Evolutionary conservation across 2,797 vertebrate genomes (phyloP), one percentile per base, ranked within the genome.

Genomic region (Catamblyrhynchus diadema): DNA sequence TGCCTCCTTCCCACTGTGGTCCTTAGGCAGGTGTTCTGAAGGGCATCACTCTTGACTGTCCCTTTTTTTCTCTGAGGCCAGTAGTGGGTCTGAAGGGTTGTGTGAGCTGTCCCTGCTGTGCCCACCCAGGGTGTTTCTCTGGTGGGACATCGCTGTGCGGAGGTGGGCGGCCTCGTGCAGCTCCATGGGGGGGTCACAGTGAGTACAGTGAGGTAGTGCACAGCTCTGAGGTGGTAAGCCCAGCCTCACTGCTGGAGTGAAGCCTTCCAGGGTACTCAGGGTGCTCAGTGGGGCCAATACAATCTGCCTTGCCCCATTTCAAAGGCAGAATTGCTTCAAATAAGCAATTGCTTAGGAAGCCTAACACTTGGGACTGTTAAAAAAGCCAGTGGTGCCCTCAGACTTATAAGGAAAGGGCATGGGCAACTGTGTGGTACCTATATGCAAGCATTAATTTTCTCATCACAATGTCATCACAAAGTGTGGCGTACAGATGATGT

Each of bases 141-240:
- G 0, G 30, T 18, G 47, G 56, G 28, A 45, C 33, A 17, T 30
- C 0, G 12, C 50, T 15, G 1, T 20, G 53, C 0, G 2, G 61
- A 23, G 42, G 6, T 13, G 9, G 28, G 48, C 2, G 2, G 44
- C 47, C 27, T 16, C 0, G 1, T 12, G 44, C 32, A 22, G 62
- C 18, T 41, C 48, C 4, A 3, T 0, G 30, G 23, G 20, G n/a
- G 45, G 2, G 37, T 23, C 9, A 6, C 32, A 15, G 10, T 32
- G 75, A 25, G 15, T 2, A 2, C 7, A 5, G 35, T 2, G 44
- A 21, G 44, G 25, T 8, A 6, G 54, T 18, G 22, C 21, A 7
- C 16, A 28, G 28, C 15, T 71, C 48, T 33, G 28, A 14, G 32
- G 4, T 12, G 7, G 37, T 22, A 10, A 56, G n/a, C 21, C 32